These are phyloP conservation scores for Tachysurus fulvidraco DNA, from an alignment of 2,113 vertebrate genomes.

Conservation along the genomic window DNA sequence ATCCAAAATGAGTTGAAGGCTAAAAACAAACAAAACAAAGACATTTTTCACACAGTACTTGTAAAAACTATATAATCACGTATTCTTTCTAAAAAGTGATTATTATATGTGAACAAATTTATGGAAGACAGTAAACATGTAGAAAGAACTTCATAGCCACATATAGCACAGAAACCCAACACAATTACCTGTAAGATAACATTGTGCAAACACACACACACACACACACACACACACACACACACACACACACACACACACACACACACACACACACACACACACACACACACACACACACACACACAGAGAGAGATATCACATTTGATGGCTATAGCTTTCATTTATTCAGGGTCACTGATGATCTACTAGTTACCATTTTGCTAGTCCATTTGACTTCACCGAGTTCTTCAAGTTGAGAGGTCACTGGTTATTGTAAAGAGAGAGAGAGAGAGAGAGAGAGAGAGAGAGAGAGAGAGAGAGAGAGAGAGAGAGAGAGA, in stretches of 20 bases:
- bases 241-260: background rate
- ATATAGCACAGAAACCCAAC: background rate
- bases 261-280: slow-evolving; percentile 7
- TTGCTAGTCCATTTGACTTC: slow-evolving; percentile 37
- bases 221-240: slow-evolving; percentile 1
- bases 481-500: too few relatives aligned
- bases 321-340: slow-evolving; percentile 51
- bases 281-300: slow-evolving; percentile 1
- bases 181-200: background rate
- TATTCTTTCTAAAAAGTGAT: background rate
- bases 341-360: slow-evolving; percentile 61
- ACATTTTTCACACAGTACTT: background rate
- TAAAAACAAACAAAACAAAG: background rate
- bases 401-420: slow-evolving; percentile 41
- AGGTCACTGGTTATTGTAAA: slow-evolving; percentile 26
- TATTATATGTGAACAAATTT: background rate
- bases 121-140: background rate
- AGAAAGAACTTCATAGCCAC: background rate
- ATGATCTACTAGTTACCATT: slow-evolving; percentile 54
- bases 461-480: slow-evolving; percentile 5
- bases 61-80: background rate
- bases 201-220: background rate
- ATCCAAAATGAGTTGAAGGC: background rate
- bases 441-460: background rate
- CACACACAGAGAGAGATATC: background rate